A percentile compares a stretch with the other conserved stretches of the same genome.
phyloP scores from a whole-genome alignment of 2,113 vertebrate genomes.

The Oxygymnocypris stewartii region DNA sequence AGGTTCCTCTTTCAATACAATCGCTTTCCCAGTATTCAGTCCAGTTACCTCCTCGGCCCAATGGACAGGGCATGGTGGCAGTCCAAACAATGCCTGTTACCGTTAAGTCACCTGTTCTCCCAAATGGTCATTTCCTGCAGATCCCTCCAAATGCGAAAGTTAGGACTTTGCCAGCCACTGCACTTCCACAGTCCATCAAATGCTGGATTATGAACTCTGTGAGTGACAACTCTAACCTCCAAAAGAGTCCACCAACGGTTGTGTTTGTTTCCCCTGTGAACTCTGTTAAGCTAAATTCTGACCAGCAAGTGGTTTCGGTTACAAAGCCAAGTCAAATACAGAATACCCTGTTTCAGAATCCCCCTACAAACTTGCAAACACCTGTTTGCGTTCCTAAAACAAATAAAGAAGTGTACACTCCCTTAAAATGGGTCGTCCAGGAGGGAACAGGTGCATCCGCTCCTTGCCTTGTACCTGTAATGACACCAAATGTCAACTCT shows the following conservation, averaged over 20 bases:
- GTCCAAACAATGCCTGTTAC: constrained; percentile 66
- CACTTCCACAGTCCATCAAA: constrained; percentile 76
- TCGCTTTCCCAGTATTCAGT: constrained; percentile 60
- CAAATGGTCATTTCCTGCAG: constrained; percentile 81
- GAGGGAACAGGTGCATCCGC: constrained; percentile 64
- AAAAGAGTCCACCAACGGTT: constrained; percentile 66
- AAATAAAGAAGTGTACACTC: constrained; percentile 63
- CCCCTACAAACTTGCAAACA: constrained; percentile 36
- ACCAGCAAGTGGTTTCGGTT: constrained; percentile 61
- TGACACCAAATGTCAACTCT: constrained; percentile 74
- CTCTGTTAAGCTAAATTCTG: constrained; percentile 68
- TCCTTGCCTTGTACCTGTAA: constrained; percentile 72
- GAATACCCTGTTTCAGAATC: constrained; percentile 51
- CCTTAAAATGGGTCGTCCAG: constrained; percentile 85
- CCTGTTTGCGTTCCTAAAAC: constrained; percentile 53
- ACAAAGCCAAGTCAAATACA: constrained; percentile 54
- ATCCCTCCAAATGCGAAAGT: constrained; percentile 82
- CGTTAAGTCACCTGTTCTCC: constrained; percentile 69
- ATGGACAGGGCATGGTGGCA: constrained; percentile 59
- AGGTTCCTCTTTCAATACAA: constrained; percentile 58
- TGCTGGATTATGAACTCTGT: constrained; percentile 75
- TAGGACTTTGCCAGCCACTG: constrained; percentile 77
- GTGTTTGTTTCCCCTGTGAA: constrained; percentile 82
- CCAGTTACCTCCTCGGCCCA: constrained; percentile 59
- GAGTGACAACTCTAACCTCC: constrained; percentile 54